These are phyloP conservation scores for Amphiduros pacificus DNA, from an alignment of 2,888 invertebrate species.

Conservation along the genomic window DNA sequence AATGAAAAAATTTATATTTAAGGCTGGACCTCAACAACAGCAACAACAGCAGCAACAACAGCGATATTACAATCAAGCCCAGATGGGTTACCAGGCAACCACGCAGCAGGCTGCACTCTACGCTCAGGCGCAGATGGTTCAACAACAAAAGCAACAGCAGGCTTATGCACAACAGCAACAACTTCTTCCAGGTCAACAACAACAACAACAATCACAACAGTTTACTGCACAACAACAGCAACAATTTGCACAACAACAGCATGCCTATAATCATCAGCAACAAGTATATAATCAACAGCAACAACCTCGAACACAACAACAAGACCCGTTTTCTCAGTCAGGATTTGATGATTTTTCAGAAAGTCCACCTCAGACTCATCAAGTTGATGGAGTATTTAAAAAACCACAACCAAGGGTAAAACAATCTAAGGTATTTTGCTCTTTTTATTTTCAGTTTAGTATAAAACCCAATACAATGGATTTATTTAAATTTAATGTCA, in stretches of 20 bases:
- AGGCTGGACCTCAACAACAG: constrained; percentile 3
- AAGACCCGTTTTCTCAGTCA: too few species aligned
- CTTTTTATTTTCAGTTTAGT: too few species aligned
- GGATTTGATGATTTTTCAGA: too few species aligned
- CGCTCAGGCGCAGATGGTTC: constrained; percentile 15
- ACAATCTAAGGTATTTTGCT: too few species aligned
- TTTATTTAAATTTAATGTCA: too few species aligned
- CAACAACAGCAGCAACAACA: constrained; percentile 17
- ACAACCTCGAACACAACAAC: background rate
- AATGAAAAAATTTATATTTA: background rate
- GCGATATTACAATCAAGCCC: constrained; percentile 9
- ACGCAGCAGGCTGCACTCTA: constrained; percentile 11
- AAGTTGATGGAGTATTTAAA: too few species aligned
- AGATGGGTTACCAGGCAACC: constrained; percentile 8
- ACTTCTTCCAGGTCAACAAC: constrained; percentile 12
- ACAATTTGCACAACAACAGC: constrained; percentile 19
- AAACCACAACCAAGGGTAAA: too few species aligned
- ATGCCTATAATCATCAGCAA: constrained; percentile 15
- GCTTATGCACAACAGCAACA: constrained; percentile 17
- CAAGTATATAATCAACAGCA: constrained; percentile 17
- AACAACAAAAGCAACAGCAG: constrained; percentile 19
- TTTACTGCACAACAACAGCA: constrained; percentile 1
- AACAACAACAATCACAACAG: constrained; percentile 14
- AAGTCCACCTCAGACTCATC: too few species aligned
- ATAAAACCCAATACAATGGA: too few species aligned